Evolutionary conservation across 2,113 vertebrate species (phyloP).

Genomic region (Poecile atricapillus): DNA sequence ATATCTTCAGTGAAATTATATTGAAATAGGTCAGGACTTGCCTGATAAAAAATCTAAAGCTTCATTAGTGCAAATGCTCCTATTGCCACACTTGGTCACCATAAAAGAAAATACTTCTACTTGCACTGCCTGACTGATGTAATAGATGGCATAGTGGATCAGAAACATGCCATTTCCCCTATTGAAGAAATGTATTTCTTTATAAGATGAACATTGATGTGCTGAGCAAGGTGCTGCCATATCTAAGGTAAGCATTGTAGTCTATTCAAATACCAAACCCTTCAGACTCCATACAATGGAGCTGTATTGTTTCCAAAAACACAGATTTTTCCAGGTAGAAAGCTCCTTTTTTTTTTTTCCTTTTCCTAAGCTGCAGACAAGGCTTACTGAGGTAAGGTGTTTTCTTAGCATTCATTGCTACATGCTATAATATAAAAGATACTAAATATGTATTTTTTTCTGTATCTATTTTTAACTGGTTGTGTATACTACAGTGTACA

Average conservation of each 20-base stretch:
- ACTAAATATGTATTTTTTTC: background rate
- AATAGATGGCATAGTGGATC: background rate
- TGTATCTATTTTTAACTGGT: background rate
- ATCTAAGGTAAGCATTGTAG: background rate
- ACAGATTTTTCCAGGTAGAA: background rate
- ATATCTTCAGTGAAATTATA: background rate
- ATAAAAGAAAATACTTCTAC: background rate
- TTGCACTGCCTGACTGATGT: too few species aligned
- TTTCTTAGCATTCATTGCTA: background rate
- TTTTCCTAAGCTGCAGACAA: background rate
- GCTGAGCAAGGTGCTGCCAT: background rate
- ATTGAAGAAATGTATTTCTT: background rate
- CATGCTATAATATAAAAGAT: accelerated
- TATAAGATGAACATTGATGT: background rate
- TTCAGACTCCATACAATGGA: background rate
- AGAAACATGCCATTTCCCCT: background rate
- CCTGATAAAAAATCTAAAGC: background rate
- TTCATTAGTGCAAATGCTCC: background rate
- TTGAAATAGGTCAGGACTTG: background rate
- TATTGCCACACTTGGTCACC: background rate
- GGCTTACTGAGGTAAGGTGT: background rate
- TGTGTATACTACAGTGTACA: background rate
- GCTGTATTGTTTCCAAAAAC: background rate
- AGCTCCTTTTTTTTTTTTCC: background rate
- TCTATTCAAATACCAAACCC: background rate